A percentile compares a stretch with the other conserved stretches of the same genome.
Evolutionary conservation across 1,140 invertebrate genomes (phyloP).

Genomic region (Aphelenchoides besseyi): DNA sequence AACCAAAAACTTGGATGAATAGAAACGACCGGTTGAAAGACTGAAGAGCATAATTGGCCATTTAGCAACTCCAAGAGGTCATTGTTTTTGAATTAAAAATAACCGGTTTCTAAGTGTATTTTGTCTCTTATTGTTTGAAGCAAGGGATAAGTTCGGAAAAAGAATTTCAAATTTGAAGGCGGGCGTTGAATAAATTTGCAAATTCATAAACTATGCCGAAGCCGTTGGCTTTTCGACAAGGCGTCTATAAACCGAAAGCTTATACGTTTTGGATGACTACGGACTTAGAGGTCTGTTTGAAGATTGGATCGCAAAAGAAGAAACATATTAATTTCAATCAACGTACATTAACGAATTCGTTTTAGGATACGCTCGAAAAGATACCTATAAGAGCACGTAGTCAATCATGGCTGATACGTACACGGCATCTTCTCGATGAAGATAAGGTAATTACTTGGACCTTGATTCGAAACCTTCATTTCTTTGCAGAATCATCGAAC

Average conservation of each 20-base stretch:
- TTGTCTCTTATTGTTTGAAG: no score
- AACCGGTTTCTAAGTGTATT: no score
- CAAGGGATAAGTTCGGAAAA: no score
- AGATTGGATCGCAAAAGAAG: no score
- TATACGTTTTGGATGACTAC: not conserved
- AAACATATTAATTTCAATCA: no score
- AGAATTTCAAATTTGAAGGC: not conserved
- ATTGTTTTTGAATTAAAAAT: conserved; percentile 1
- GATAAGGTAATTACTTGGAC: conserved; percentile 46
- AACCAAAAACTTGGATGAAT: no score
- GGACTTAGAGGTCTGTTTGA: not conserved
- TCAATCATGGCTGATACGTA: conserved; percentile 61
- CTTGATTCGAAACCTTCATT: not conserved
- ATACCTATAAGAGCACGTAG: conserved; percentile 62
- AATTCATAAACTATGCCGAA: not conserved
- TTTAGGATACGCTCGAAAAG: conserved; percentile 61
- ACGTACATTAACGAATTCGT: no score
- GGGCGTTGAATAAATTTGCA: not conserved
- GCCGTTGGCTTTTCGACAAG: no score
- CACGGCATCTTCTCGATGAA: conserved; percentile 58
- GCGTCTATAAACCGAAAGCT: not conserved
- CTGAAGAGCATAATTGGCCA: no score
- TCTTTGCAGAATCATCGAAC: conserved; percentile 35
- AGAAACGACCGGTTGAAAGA: no score
- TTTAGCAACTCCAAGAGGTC: not conserved